Percentiles rank a stretch among this genome's conserved stretches.
phyloP scores from a whole-genome alignment of 1,140 invertebrate genomes.

The Magallana ariakensis region DNA sequence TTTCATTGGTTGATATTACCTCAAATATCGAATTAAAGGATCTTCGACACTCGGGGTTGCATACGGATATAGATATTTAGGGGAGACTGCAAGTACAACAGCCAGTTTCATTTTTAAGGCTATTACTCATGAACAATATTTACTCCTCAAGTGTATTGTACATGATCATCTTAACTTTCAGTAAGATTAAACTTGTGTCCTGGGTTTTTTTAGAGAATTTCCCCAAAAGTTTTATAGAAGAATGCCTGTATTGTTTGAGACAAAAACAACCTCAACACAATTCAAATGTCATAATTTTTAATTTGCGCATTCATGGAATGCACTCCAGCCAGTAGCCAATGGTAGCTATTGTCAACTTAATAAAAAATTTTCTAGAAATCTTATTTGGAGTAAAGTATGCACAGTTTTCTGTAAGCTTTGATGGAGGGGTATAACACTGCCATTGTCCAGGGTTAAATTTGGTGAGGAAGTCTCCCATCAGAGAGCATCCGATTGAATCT shows the following conservation, averaged over 20 bases:
- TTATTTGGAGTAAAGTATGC: not conserved
- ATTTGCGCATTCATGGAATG: not conserved
- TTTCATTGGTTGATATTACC: constrained; percentile 24
- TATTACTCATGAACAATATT: too few species aligned
- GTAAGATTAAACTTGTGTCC: too few species aligned
- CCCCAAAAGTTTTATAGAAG: too few species aligned
- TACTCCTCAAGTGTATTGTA: too few species aligned
- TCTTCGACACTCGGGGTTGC: not conserved
- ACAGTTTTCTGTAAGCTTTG: not conserved
- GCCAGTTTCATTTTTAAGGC: not conserved
- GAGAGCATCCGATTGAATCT: not conserved
- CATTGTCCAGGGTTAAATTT: not conserved
- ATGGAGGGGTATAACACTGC: not conserved
- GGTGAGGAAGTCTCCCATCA: not conserved
- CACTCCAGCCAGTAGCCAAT: not conserved
- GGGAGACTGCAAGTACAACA: not conserved
- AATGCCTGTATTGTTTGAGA: too few species aligned
- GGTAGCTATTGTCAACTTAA: not conserved
- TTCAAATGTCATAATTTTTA: not conserved
- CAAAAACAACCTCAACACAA: too few species aligned
- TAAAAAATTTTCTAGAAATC: too few species aligned
- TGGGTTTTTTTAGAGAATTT: too few species aligned
- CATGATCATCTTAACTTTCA: too few species aligned
- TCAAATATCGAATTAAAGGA: constrained; percentile 23
- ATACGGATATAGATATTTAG: not conserved